Evolutionary conservation across 2,888 invertebrate species (phyloP), one percentile per base, ranked within the genome.

Genomic region (Drosophila koepferae): DNA sequence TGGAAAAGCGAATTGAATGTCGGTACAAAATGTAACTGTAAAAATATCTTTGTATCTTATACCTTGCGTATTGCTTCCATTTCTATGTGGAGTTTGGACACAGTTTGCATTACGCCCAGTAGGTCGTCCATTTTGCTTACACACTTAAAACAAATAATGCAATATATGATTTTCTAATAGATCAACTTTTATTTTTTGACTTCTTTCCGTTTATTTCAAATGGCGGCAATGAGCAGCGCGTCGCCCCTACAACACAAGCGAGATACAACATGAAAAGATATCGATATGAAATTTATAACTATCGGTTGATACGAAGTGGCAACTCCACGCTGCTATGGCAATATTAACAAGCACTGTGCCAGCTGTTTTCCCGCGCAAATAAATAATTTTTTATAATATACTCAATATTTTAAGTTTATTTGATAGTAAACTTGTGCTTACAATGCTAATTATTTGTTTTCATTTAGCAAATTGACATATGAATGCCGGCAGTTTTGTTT

Each of bases 101-200:
- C 59, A 28, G 72, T 63, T 23, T 78, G 49, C 14, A 87, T 63
- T 44, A 91, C 58, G 53, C 75, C 68, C 18, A 82, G 59, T 41
- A 91, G 54, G 18, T 91, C 91, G 18, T 91, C 91, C 92, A 91
- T 91, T 75, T 72, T 74, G 8, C 3, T 16, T 12, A 41, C n/a
- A 44, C 23, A 53, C 44, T 43, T 59, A 34, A 23, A 49, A 20
- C 23, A 63, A 68, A 43, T 63, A 46, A 38, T 23, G 18, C n/a
- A 51, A 18, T 34, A 36, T 36, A 6, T 48, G 56, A 53, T 23
- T 49, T 10, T 34, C 14, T 16, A 40, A 40, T 6, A 40, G 38
- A 40, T 10, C 43, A 18, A 51, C 53, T 46, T 54, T 36, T 40
- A 23, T 7, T 18, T 3, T 43, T 23, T 38, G 8, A 14, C 12